Evolutionary conservation across 2,888 invertebrate genomes (phyloP), one percentile per base, ranked within the genome.

Genomic region (Agriopis leucophaearia): DNA sequence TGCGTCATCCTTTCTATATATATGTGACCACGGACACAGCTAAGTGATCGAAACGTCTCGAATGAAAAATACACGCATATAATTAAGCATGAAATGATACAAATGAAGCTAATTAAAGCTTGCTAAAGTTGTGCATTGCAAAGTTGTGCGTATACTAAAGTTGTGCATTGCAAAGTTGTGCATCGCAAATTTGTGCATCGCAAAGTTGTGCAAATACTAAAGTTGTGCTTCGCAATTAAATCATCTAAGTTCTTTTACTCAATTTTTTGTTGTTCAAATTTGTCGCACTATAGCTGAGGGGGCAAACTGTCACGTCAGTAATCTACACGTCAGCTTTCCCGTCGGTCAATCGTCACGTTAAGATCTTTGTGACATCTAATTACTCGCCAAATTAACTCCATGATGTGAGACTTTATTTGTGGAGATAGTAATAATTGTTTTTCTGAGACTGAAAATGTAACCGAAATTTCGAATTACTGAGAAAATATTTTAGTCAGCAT

Each of bases 281-380:
- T 16, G 42, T 44, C 42, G 10, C 15, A 60, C 50, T 60, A n/a
- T 44, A 55, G 27, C 45, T 36, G 9, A 47, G 3, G 16, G 18
- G n/a, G 50, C 48, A 18, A 50, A 56, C 44, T 36, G 38, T 36
- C 27, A 45, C 66, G 51, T 57, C 45, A 35, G 38, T 60, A 51
- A 35, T 58, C 45, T 61, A 57, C 60, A 42, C 36, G 55, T 60
- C 51, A 52, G 16, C 36, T 54, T 75, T 74, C 76, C 69, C 66
- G 78, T 80, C 78, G 69, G 72, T 80, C 78, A 66, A 71, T 74
- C 71, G 74, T 74, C 78, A 76, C 72, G 75, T 83, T 82, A 83
- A 80, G 79, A 81, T 74, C 75, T 70, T 80, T 81, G 84, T 87
- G 87, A 88, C 88, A 86, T 81, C 81, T 85, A 85, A 88, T 88